These are phyloP conservation scores for Drosophila murphyi DNA, from an alignment of 1,140 invertebrate genomes.

Conservation along the genomic window DNA sequence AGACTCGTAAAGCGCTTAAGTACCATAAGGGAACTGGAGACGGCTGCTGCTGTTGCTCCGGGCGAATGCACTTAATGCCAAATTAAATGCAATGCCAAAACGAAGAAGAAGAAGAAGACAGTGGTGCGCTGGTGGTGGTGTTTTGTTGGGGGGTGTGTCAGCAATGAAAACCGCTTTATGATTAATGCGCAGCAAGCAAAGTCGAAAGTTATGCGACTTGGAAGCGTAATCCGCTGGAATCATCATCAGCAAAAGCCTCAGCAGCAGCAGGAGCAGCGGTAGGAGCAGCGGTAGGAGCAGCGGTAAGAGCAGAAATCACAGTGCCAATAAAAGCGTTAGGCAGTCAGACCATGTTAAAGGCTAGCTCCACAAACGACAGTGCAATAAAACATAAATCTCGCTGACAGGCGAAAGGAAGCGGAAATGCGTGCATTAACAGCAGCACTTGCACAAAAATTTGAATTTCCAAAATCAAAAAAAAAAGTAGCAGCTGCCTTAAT, in stretches of 20 bases:
- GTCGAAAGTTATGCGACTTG: slow-evolving; percentile 59
- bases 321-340: slow-evolving; percentile 54
- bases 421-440: slow-evolving; percentile 60
- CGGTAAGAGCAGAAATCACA: slow-evolving; percentile 41
- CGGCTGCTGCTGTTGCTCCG: slow-evolving; percentile 18
- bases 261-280: background rate
- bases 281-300: too few species aligned
- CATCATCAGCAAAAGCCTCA: slow-evolving; percentile 5
- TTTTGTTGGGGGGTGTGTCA: background rate
- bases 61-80: slow-evolving; percentile 64
- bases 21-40: slow-evolving; percentile 13
- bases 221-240: slow-evolving; percentile 50
- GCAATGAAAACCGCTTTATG: slow-evolving; percentile 59
- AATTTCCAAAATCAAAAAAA: too few species aligned
- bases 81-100: slow-evolving; percentile 55
- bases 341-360: background rate
- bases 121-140: background rate
- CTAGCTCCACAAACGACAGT: slow-evolving; percentile 18
- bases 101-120: background rate
- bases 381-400: slow-evolving; percentile 65
- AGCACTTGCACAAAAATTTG: background rate
- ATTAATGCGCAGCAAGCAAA: slow-evolving; percentile 53
- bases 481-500: too few species aligned
- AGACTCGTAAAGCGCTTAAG: slow-evolving; percentile 49
- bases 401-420: slow-evolving; percentile 34